These are phyloP conservation scores for Erinaceus europaeus DNA, from an alignment of 2,113 vertebrate species.

Conservation along the genomic window DNA sequence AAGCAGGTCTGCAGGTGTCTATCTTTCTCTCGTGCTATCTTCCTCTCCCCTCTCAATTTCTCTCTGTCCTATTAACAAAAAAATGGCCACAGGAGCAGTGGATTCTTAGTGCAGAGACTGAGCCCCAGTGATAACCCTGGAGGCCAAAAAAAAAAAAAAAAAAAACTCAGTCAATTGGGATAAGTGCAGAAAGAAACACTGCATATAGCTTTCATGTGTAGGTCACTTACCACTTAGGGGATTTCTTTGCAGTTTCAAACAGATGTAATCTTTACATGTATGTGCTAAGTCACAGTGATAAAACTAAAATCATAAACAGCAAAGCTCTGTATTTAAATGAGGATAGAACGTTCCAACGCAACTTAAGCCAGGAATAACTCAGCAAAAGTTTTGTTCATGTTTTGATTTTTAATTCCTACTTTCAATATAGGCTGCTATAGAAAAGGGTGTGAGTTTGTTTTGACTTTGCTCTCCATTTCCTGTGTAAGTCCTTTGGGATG, in stretches of 20 bases:
- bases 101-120: too few relatives aligned
- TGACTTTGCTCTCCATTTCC: conserved; percentile 67
- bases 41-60: too few relatives aligned
- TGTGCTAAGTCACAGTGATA: background rate
- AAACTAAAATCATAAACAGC: conserved; percentile 9
- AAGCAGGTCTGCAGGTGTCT: too few relatives aligned
- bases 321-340: background rate
- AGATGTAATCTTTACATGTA: background rate
- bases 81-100: too few relatives aligned
- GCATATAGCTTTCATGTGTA: background rate
- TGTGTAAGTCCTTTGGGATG: conserved; percentile 66
- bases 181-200: background rate
- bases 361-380: background rate
- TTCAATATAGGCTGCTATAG: conserved; percentile 50
- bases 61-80: too few relatives aligned
- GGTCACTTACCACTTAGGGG: conserved; percentile 1
- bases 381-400: conserved; percentile 53
- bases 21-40: too few relatives aligned
- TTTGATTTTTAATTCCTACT: conserved; percentile 44
- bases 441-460: conserved; percentile 65
- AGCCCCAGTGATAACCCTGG: too few relatives aligned
- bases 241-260: conserved; percentile 15
- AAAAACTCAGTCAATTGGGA: too few relatives aligned
- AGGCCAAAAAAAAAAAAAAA: too few relatives aligned
- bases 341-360: background rate